Base-by-base conservation (phyloP, 1,140 invertebrate species). In the Aphelinus atriplicis region DNA sequence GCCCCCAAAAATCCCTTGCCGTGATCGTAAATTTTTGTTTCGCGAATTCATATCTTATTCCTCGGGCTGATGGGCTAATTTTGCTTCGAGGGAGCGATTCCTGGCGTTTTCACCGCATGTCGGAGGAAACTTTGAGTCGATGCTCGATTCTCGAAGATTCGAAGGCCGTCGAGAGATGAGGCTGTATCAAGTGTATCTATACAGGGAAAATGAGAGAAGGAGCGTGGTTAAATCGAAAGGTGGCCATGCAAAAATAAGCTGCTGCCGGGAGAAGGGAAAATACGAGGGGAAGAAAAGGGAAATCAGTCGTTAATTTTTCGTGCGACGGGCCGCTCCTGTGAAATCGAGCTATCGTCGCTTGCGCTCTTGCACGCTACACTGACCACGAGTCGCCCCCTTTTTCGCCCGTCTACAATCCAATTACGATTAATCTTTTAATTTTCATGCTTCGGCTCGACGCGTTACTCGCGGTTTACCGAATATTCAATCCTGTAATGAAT, bases 111-210 rank as follows among this genome's bases (percentile, higher is more conserved):
- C 26, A 26, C 26, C 26, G 26, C 26, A 26, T 26, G 26, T 26
- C 26, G 26, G 26, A 26, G 26, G 26, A 26, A 26, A 26, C 26
- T 26, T 26, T 26, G 26, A 26, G 26, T 26, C 26, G 26, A 26
- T 26, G 26, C 26, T 26, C 26, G 26, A 26, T 26, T 26, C 26
- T 26, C 26, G 26, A 26, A 26, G 26, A 26, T 26, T 26, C 26
- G 26, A 26, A 78, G 77, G 68, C 77, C 75, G 69, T 77, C 73
- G 80, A 77, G 69, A 70, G 76, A 77, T 75, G 78, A 81, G 83
- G 80, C 81, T 80, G 84, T 84, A 82, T 82, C 69, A 43, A 68
- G 43, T 60, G 77, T 75, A 86, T 85, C 85, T 85, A 85, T 85
- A 78, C 3, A 6, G 5, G n/a, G 53, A 9, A 46, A 57, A 45